These are phyloP conservation scores for Rhodinocichla rosea DNA, from an alignment of 2,113 vertebrate genomes.

Conservation along the genomic window DNA sequence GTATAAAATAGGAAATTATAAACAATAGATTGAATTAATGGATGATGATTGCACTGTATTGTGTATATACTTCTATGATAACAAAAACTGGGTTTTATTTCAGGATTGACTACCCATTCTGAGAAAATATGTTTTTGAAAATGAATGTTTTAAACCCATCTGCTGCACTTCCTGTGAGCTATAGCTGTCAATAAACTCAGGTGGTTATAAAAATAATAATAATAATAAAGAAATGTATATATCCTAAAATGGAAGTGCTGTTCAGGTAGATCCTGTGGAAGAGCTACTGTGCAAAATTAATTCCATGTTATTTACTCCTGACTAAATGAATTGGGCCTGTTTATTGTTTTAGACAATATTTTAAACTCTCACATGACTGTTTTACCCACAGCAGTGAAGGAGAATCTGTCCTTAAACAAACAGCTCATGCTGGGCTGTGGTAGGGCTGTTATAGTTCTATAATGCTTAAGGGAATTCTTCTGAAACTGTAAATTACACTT, in stretches of 20 bases:
- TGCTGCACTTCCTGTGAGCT: not conserved
- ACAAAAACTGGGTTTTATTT: not conserved
- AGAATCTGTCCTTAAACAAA: not conserved
- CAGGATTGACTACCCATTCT: not conserved
- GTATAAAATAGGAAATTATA: not conserved
- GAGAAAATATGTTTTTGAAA: not conserved
- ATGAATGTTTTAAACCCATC: not conserved
- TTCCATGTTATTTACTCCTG: not conserved
- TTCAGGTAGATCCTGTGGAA: not conserved
- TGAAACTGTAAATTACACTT: not conserved
- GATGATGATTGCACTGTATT: not conserved
- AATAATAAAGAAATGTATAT: not conserved
- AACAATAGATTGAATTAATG: not conserved
- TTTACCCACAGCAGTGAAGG: not conserved
- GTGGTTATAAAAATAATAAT: not conserved
- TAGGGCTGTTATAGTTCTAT: not conserved
- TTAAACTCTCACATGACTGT: not conserved
- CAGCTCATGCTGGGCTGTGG: not conserved
- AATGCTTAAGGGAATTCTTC: not conserved
- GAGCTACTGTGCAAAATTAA: not conserved
- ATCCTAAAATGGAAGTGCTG: not conserved
- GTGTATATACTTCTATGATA: not conserved
- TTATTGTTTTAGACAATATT: not conserved
- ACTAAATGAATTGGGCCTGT: not conserved
- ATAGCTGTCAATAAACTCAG: not conserved